Percentiles rank a stretch among this genome's conserved stretches.
These are phyloP conservation scores for Caenorhabditis sulstoni DNA, from an alignment of 2,888 invertebrate genomes.

Conservation along the genomic window DNA sequence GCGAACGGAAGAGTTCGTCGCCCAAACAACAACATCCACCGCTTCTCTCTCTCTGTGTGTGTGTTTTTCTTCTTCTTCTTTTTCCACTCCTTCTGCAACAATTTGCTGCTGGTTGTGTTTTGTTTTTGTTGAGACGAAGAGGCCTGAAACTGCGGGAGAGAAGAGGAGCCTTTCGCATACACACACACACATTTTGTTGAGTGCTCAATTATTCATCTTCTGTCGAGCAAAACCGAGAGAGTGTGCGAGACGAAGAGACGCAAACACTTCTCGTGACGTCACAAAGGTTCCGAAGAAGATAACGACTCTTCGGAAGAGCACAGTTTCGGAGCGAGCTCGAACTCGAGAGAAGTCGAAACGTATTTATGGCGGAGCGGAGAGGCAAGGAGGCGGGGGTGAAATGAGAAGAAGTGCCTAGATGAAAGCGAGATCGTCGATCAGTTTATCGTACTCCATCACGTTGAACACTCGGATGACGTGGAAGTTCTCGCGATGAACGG, in stretches of 20 bases:
- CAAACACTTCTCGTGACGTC: conserved; percentile 20
- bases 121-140: conserved; percentile 20
- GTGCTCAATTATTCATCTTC: conserved; percentile 44
- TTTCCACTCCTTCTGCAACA: conserved; percentile 28
- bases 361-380: too few relatives aligned
- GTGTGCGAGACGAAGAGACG: conserved; percentile 6
- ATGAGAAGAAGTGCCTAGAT: conserved; percentile 8
- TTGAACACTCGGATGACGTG: conserved; percentile 75
- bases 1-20: conserved; percentile 5
- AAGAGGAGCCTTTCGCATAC: conserved; percentile 8
- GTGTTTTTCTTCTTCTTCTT: conserved; percentile 3
- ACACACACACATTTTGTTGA: conserved; percentile 6
- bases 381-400: neutral
- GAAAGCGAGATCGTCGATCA: conserved; percentile 72
- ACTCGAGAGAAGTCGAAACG: too few relatives aligned
- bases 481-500: conserved; percentile 65
- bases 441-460: conserved; percentile 73
- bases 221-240: conserved; percentile 4
- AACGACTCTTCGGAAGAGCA: neutral
- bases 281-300: conserved; percentile 1
- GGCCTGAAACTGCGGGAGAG: conserved; percentile 2
- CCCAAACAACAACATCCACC: conserved; percentile 39
- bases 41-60: conserved; percentile 2
- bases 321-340: too few relatives aligned
- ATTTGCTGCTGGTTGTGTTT: conserved; percentile 14